These are phyloP conservation scores for Syngnathus scovelli DNA, from an alignment of 2,113 vertebrate genomes.

Conservation along the genomic window DNA sequence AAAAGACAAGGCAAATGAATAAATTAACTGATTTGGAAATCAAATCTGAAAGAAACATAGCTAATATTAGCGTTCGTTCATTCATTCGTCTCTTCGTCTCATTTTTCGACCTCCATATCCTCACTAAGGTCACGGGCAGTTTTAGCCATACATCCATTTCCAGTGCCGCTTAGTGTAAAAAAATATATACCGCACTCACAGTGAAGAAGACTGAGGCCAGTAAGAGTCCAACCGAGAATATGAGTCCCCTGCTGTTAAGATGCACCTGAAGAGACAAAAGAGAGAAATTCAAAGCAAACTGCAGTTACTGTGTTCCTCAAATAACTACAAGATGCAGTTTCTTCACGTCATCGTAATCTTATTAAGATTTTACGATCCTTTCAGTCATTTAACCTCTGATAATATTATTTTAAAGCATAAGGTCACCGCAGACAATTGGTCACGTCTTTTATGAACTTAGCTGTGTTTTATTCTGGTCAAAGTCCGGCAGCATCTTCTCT, in stretches of 20 bases:
- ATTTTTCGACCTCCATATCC: too few relatives aligned
- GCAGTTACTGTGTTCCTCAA: not conserved
- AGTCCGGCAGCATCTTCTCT: constrained; percentile 7
- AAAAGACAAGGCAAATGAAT: not conserved
- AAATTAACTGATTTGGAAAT: not conserved
- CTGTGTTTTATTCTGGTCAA: constrained; percentile 16
- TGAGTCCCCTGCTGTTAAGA: constrained; percentile 90
- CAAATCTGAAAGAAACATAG: too few relatives aligned
- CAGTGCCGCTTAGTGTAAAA: not conserved
- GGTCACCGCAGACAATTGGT: not conserved
- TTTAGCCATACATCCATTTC: not conserved
- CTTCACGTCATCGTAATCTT: not conserved
- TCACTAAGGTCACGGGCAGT: not conserved
- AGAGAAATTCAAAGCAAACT: not conserved
- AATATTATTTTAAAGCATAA: not conserved
- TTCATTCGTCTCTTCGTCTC: too few relatives aligned
- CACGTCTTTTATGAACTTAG: constrained; percentile 3
- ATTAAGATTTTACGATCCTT: not conserved
- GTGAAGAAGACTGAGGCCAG: constrained; percentile 91
- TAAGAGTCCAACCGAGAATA: constrained; percentile 88
- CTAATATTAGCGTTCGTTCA: too few relatives aligned
- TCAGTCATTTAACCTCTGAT: not conserved
- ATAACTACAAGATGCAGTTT: not conserved
- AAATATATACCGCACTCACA: constrained; percentile 66
- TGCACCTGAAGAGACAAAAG: constrained; percentile 74